These are phyloP conservation scores for Lasioglossum vierecki DNA, from an alignment of 2,888 invertebrate genomes.

Conservation along the genomic window DNA sequence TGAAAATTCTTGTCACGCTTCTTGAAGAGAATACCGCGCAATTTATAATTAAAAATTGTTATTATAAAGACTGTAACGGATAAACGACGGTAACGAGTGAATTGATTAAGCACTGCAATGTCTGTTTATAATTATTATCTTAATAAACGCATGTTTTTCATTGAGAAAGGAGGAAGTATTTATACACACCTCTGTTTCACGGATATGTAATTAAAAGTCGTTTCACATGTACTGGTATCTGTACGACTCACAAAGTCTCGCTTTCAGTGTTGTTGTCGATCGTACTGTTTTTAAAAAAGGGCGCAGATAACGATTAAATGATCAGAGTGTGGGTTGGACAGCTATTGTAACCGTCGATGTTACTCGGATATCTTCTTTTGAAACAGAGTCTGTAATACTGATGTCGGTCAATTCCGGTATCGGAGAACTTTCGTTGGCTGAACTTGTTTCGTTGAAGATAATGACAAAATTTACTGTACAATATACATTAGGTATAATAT, in stretches of 20 bases:
- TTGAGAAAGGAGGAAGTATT: too few relatives aligned
- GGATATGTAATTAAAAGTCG: too few relatives aligned
- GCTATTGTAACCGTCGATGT: neutral
- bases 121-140: too few relatives aligned
- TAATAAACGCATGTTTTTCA: too few relatives aligned
- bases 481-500: too few relatives aligned
- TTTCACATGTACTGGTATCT: neutral
- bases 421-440: neutral
- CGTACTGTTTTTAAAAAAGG: neutral
- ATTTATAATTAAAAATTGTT: too few relatives aligned
- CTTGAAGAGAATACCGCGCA: too few relatives aligned
- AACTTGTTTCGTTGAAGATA: neutral
- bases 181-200: too few relatives aligned
- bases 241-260: neutral
- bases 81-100: too few relatives aligned
- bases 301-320: neutral
- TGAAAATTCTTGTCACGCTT: too few relatives aligned
- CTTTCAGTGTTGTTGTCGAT: neutral
- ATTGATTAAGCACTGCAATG: too few relatives aligned
- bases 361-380: slow-evolving; percentile 2
- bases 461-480: neutral
- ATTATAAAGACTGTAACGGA: too few relatives aligned
- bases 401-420: neutral
- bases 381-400: neutral
- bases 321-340: neutral